A percentile compares a stretch with the other conserved stretches of the same genome.
Conservation (phyloP, 2,113 vertebrate genomes). For the Rhinichthys klamathensis region DNA sequence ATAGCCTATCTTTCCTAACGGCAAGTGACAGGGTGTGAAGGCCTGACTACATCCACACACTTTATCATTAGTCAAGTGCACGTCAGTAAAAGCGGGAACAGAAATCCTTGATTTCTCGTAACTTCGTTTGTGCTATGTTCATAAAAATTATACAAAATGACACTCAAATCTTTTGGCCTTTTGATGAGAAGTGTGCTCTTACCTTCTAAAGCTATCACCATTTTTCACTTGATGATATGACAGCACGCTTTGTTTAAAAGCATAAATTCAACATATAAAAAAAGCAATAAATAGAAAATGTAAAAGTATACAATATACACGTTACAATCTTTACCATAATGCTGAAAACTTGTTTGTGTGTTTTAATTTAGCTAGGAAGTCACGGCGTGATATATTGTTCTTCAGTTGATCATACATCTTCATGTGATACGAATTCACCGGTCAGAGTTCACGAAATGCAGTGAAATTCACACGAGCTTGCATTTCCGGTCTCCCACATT, state of each 20-base stretch:
- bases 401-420: neutral
- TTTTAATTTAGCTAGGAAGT: neutral
- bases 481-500: neutral
- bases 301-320: too few species aligned
- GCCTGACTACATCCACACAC: neutral
- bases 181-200: neutral
- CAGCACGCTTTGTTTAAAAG: neutral
- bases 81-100: neutral
- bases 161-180: neutral
- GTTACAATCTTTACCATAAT: too few species aligned
- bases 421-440: neutral
- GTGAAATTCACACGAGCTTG: neutral
- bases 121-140: neutral
- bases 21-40: slow-evolving; percentile 8
- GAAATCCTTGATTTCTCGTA: neutral
- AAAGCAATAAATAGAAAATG: too few species aligned
- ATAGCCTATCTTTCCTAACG: neutral
- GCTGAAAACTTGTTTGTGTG: too few species aligned
- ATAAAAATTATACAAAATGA: neutral
- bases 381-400: neutral
- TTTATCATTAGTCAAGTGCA: slow-evolving; percentile 11
- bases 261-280: neutral
- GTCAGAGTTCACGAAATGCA: neutral
- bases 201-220: neutral
- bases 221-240: neutral